phyloP scores from a whole-genome alignment of 2,797 vertebrate species.

The Silurus lanzhouensis region DNA sequence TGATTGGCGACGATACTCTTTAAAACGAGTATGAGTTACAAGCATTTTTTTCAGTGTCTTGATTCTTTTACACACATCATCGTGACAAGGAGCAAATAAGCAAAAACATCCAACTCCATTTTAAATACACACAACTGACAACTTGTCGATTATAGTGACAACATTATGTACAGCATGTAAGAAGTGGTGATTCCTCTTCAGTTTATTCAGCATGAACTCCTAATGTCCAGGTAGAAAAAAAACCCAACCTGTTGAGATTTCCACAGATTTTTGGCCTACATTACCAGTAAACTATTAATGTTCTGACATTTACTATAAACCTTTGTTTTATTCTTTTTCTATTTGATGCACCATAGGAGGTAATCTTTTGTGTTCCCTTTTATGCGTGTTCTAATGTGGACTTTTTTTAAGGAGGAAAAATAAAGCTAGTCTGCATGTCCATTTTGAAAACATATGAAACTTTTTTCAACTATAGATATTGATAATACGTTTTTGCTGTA shows the following conservation, averaged over 20 bases:
- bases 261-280: neutral
- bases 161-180: conserved; percentile 2
- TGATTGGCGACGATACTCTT: neutral
- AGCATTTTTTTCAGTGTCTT: conserved; percentile 9
- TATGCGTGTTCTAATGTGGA: neutral
- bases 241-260: neutral
- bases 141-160: conserved; percentile 16
- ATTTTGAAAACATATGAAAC: neutral
- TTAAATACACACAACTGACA: conserved; percentile 19
- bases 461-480: neutral
- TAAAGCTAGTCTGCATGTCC: neutral
- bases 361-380: neutral
- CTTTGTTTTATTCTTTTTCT: neutral
- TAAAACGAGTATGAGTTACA: conserved; percentile 6
- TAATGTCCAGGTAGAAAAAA: conserved; percentile 4
- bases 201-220: neutral
- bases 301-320: neutral
- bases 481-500: neutral
- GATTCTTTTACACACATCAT: conserved; percentile 19
- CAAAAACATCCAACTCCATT: conserved; percentile 9
- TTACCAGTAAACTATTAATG: neutral
- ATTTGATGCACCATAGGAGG: neutral
- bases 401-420: neutral
- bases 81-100: conserved; percentile 5
- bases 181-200: neutral